Percentiles rank a stretch among this genome's conserved stretches.
These are phyloP conservation scores for Brachyhypopomus gauderio DNA, from an alignment of 2,113 vertebrate species.

Conservation along the genomic window DNA sequence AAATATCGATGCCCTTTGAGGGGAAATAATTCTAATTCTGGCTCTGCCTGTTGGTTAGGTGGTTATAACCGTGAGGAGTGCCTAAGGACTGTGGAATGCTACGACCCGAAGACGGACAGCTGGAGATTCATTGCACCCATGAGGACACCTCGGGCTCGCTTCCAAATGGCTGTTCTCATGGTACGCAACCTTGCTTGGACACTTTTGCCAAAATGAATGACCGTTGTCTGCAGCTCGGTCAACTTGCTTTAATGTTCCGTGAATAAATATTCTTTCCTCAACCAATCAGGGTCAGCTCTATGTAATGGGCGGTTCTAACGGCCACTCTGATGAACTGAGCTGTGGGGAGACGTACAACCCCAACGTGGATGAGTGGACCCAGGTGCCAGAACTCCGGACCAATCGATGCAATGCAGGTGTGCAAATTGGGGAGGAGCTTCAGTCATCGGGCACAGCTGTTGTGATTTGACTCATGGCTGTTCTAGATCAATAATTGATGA, in stretches of 20 bases:
- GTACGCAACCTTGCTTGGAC: slow-evolving; percentile 50
- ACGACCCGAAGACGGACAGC: slow-evolving; percentile 83
- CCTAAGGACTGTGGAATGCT: slow-evolving; percentile 95
- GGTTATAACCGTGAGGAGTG: slow-evolving; percentile 98
- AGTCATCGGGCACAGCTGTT: too few species aligned
- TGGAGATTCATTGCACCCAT: slow-evolving; percentile 97
- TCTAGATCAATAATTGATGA: neutral
- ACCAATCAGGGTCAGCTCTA: slow-evolving; percentile 87
- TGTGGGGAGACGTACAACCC: slow-evolving; percentile 95
- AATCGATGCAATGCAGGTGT: slow-evolving; percentile 97
- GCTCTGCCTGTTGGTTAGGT: slow-evolving; percentile 69
- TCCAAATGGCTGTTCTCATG: slow-evolving; percentile 98
- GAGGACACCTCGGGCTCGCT: slow-evolving; percentile 94
- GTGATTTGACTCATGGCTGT: neutral
- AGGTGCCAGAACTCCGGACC: slow-evolving; percentile 91
- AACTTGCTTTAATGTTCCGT: neutral
- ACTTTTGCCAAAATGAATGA: neutral
- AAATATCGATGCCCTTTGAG: too few species aligned
- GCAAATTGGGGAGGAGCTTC: too few species aligned
- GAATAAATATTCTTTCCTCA: neutral
- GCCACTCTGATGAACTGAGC: slow-evolving; percentile 96
- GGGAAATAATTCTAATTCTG: neutral
- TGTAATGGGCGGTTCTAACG: slow-evolving; percentile 95
- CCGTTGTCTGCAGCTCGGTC: neutral
- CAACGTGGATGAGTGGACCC: slow-evolving; percentile 86